Base-by-base conservation (phyloP, 2,888 invertebrate species). In the Philhelius pedissequus region DNA sequence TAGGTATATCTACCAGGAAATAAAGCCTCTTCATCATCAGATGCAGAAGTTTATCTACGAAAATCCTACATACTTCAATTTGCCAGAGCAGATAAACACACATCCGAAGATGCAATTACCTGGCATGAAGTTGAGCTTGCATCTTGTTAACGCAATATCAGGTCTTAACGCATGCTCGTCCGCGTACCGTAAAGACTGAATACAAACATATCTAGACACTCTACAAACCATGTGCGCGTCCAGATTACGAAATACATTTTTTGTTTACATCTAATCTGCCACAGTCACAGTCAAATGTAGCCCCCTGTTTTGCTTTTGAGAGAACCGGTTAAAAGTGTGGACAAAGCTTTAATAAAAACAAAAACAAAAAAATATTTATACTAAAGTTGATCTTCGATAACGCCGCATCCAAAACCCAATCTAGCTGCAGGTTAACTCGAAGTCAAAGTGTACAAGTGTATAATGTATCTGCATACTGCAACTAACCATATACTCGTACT, bases 371-470 rank as follows among this genome's bases (percentile, higher is more conserved):
- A n/a, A n/a, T n/a, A n/a, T n/a, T n/a, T n/a, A n/a, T 32, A 62
- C 43, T 45, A 5, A 30, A 60, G 45, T 52, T 52, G 81, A 82
- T 75, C 70, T 70, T 64, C 75, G 84, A 84, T 84, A 80, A 68
- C 75, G 68, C 80, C 84, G 74, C 75, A 76, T 64, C 64, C 66
- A 84, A 35, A 56, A 74, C 58, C 64, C 56, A 56, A 7, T 43
- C 9, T 48, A 27, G 43, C 43, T 30, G 43, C 80, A 79, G 84
- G 74, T 80, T 80, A 84, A 80, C 69, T 62, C 52, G 22, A 74
- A 84, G 80, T 80, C 80, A 84, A 84, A 80, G 84, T 75, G 70
- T 75, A 80, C 80, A 84, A 79, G 75, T 84, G 84, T 84, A 84
- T 71, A 76, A 76, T 54, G 71, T 80, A 84, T 80, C 84, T 80